Evolutionary conservation across 2,888 invertebrate genomes (phyloP), one percentile per base, ranked within the genome.

Genomic region (Stenolophus ochropezus): DNA sequence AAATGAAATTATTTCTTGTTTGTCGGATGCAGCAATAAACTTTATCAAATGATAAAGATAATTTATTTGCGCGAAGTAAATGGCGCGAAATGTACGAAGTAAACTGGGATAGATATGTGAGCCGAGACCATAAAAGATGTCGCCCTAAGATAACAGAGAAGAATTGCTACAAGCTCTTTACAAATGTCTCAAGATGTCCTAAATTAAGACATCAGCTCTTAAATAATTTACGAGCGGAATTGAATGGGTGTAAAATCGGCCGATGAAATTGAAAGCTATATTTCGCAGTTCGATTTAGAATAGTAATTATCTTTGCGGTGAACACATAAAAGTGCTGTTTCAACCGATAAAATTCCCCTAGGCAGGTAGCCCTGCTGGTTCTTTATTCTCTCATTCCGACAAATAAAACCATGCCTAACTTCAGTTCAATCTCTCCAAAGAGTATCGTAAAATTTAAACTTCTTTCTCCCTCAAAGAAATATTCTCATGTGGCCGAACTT

Each of bases 341-440:
- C 65, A 33, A 69, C 8, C 65, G 11, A 69, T 69, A 69, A 69
- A 69, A 69, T 69, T 69, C 33, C 33, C 42, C 18, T 14, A 1
- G 0, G 65, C 65, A 69, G 65, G 65, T 69, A 69, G 4, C 65
- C 61, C 20, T 14, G 27, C 16, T 18, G 16, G 33, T 69, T 69
- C 27, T 69, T 69, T 33, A 69, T 69, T 33, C 65, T 69, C 65
- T 18, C 65, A 69, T 69, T 69, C 33, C 33, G 20, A 33, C 65
- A 33, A 42, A 69, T 69, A 69, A 69, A 69, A 69, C 18, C 65
- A 27, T 69, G 27, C 18, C 65, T 33, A 61, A 61, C 61, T 61
- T 61, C 61, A 23, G 61, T 33, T 69, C 65, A 69, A 69, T 69
- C 65, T 69, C 65, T 69, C 65, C 65, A 69, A 69, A 69, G 65